These are phyloP conservation scores for Disparrhopalites patrizii DNA, from an alignment of 2,888 invertebrate genomes.

Conservation along the genomic window DNA sequence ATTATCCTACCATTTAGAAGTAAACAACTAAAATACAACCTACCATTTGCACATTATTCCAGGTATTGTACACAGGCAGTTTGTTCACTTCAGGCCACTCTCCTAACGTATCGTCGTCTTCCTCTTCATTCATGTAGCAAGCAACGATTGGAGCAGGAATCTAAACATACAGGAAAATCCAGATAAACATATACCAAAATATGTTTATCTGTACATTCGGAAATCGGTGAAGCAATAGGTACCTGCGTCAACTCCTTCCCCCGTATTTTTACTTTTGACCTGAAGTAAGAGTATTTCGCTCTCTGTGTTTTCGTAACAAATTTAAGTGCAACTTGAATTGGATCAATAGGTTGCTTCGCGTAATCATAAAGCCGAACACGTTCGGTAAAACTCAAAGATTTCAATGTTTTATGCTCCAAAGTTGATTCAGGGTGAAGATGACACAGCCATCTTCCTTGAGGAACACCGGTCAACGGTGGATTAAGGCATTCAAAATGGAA, in stretches of 20 bases:
- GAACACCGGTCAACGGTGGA: conserved; percentile 83
- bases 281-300: conserved; percentile 21
- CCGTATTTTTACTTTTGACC: conserved; percentile 15
- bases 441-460: conserved; percentile 94
- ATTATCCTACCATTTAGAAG: too few relatives aligned
- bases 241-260: conserved; percentile 21
- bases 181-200: neutral
- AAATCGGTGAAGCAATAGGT: neutral
- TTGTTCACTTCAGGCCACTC: conserved; percentile 17
- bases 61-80: neutral
- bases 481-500: conserved; percentile 93
- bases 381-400: conserved; percentile 78
- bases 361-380: conserved; percentile 83
- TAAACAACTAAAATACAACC: too few relatives aligned
- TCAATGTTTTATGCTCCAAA: conserved; percentile 74
- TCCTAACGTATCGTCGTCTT: conserved; percentile 9
- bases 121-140: conserved; percentile 15
- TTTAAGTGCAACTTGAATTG: conserved; percentile 78
- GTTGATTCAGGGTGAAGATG: conserved; percentile 92
- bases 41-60: neutral
- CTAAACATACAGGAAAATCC: neutral
- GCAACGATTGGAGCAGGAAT: conserved; percentile 23
- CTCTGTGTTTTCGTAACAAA: conserved; percentile 59
- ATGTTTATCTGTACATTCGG: neutral
- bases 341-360: conserved; percentile 74